A percentile compares a stretch with the other conserved stretches of the same genome.
Conservation (phyloP, 1,140 invertebrate species). For the Diabrotica undecimpunctata region DNA sequence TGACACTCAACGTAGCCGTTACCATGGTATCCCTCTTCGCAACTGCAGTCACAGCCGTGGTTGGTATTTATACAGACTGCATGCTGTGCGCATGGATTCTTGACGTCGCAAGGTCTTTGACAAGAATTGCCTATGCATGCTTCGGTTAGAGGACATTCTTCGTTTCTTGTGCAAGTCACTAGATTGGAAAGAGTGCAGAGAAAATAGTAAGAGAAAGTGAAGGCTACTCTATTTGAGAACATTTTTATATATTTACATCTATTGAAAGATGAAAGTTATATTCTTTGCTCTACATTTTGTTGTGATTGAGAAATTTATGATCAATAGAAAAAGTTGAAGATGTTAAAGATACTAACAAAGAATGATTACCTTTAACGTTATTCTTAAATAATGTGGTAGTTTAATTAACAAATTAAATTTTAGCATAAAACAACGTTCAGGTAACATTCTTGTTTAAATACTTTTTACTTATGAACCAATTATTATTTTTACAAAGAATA, state of each 20-base stretch:
- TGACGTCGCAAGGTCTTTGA: slow-evolving; percentile 75
- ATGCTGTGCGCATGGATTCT: slow-evolving; percentile 77
- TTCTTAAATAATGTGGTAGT: too few relatives aligned
- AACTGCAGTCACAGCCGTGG: slow-evolving; percentile 80
- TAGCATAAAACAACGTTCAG: too few relatives aligned
- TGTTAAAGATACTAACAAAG: too few relatives aligned
- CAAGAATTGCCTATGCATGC: slow-evolving; percentile 78
- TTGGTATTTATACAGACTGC: slow-evolving; percentile 86
- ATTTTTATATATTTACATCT: slow-evolving; percentile 5
- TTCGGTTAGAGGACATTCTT: slow-evolving; percentile 75
- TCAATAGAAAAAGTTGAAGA: too few relatives aligned
- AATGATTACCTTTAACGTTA: too few relatives aligned
- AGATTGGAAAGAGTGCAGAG: slow-evolving; percentile 41
- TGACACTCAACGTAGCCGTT: slow-evolving; percentile 77
- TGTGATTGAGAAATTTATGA: too few relatives aligned
- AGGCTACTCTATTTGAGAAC: background rate
- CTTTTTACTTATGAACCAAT: too few relatives aligned
- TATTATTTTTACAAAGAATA: too few relatives aligned
- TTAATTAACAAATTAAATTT: too few relatives aligned
- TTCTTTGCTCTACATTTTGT: too few relatives aligned
- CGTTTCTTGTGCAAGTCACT: slow-evolving; percentile 78
- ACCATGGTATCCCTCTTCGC: slow-evolving; percentile 78
- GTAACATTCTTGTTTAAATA: too few relatives aligned
- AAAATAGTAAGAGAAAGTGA: slow-evolving; percentile 44
- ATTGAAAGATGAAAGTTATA: background rate